Conservation (phyloP, 2,113 vertebrate species). For the Cichladusa arquata region DNA sequence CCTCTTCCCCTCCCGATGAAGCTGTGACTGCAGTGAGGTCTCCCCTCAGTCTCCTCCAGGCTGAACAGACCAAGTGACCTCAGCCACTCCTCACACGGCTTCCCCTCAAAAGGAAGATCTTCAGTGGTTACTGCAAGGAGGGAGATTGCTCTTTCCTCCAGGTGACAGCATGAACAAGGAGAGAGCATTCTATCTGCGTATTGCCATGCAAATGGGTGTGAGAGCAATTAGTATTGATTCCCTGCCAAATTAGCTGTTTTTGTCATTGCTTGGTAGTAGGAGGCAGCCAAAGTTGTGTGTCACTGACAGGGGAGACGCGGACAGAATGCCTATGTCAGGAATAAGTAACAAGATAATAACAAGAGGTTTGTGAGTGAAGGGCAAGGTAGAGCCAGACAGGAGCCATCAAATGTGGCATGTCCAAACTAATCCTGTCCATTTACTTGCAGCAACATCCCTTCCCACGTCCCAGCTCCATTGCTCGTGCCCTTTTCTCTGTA, state of each 20-base stretch:
- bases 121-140: background rate
- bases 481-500: background rate
- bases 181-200: background rate
- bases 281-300: background rate
- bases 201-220: background rate
- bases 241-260: background rate
- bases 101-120: background rate
- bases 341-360: background rate
- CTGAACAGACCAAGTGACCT: background rate
- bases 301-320: rapidly evolving
- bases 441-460: background rate
- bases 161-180: no score
- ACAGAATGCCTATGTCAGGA: background rate
- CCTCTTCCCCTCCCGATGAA: no score
- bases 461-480: background rate
- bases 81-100: rapidly evolving
- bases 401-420: background rate
- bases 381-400: no score
- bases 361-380: background rate
- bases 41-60: background rate
- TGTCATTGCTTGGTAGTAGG: background rate
- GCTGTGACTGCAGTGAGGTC: no score
- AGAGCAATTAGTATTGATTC: background rate
- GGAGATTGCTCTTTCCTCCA: background rate
- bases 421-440: background rate